Percentiles rank a stretch among this genome's conserved stretches.
These are phyloP conservation scores for Choreutis nemorana DNA, from an alignment of 2,888 invertebrate species.

Conservation along the genomic window DNA sequence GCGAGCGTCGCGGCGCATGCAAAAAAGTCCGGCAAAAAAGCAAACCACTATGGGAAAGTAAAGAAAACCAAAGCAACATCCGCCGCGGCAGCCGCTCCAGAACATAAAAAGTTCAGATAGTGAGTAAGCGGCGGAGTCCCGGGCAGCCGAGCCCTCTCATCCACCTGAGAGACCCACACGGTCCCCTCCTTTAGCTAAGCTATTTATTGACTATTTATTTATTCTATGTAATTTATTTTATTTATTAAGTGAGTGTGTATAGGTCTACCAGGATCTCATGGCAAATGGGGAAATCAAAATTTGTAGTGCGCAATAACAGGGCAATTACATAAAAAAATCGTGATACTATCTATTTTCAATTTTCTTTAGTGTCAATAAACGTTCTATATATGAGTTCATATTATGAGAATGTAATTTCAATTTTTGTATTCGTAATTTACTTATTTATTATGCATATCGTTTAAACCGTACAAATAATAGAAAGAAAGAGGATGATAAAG, in stretches of 20 bases:
- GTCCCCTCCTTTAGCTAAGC: slow-evolving; percentile 63
- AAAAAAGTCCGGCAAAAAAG: slow-evolving; percentile 60
- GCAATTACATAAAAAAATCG: no score
- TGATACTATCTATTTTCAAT: no score
- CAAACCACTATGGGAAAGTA: slow-evolving; percentile 55
- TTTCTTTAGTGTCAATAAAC: no score
- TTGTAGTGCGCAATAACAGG: no score
- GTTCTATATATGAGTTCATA: no score
- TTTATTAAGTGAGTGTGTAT: slow-evolving; percentile 66
- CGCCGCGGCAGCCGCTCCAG: slow-evolving; percentile 49
- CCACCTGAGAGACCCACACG: slow-evolving; percentile 53
- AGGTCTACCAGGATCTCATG: no score
- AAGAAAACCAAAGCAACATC: slow-evolving; percentile 62
- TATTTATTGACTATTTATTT: slow-evolving; percentile 68
- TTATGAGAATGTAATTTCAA: no score
- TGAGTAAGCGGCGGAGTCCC: slow-evolving; percentile 32
- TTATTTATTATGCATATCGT: no score
- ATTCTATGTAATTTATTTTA: slow-evolving; percentile 68
- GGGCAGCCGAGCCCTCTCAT: slow-evolving; percentile 41
- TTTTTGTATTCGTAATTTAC: no score
- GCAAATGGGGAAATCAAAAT: no score
- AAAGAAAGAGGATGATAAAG: no score
- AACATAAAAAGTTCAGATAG: slow-evolving; percentile 67
- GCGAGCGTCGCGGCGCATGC: slow-evolving; percentile 41
- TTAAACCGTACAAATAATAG: no score